Base-by-base conservation (phyloP, 2,888 invertebrate species). In the Meganola albula region DNA sequence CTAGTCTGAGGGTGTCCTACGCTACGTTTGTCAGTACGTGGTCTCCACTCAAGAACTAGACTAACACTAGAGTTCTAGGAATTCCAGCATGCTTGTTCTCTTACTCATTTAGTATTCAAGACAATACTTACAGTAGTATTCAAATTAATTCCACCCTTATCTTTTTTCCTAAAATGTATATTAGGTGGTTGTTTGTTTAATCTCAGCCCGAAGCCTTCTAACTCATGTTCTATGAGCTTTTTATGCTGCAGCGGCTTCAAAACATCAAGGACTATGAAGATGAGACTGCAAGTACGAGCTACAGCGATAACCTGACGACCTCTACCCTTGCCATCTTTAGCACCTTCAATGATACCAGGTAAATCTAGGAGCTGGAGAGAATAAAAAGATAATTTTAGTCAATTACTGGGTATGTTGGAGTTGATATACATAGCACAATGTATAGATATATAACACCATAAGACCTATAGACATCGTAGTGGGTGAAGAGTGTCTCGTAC, bases 331-430 rank as follows among this genome's bases (percentile, higher is more conserved):
- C 99, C 99, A 71, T 99, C 99, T 70, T 99, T 99, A 0, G 99
- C 99, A 44, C 99, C 99, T 86, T 99, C 99, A 56, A 99, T 99
- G 74, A 99, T 99, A 84, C 99, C 99, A 41, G 99, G 99, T 59
- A 99, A 90, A 90, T 99, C 99, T 6, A 99, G 89, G 36, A 99
- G 84, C 94, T 99, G 70, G 6, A 66, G 46, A n/a, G 20, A 20
- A n/a, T 5, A 20, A 20, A 3, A 20, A 16, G 16, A 16, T 16
- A 5, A 5, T 16, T 16, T 16, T 16, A 5, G 16, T 16, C 4
- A 16, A 4, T 5, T 6, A 16, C 16, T 16, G n/a, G n/a, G n/a
- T n/a, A n/a, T n/a, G n/a, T n/a, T n/a, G n/a, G n/a, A n/a, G n/a
- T n/a, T n/a, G n/a, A n/a, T n/a, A n/a, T n/a, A n/a, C n/a, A n/a